Percentiles rank a stretch among this genome's conserved stretches.
These are phyloP conservation scores for Cephalopterus ornatus DNA, from an alignment of 2,113 vertebrate species.

Conservation along the genomic window DNA sequence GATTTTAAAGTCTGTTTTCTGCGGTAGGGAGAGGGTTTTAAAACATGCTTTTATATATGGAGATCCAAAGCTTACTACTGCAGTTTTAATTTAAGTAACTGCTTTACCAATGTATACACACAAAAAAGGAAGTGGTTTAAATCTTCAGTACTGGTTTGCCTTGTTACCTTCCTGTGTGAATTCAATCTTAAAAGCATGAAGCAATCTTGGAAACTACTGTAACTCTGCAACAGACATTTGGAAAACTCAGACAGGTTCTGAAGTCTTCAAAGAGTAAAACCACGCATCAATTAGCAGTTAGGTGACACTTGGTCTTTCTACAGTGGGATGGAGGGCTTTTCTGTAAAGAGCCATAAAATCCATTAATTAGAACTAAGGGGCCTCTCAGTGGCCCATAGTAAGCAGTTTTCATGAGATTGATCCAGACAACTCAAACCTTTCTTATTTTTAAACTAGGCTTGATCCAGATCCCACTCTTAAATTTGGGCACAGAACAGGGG, in stretches of 20 bases:
- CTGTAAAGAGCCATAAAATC: background rate
- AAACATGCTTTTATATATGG: background rate
- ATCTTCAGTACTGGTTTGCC: background rate
- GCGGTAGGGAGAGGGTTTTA: background rate
- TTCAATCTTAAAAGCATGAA: background rate
- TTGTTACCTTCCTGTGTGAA: background rate
- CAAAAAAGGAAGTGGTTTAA: background rate
- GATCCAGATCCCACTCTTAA: background rate
- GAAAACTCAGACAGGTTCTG: background rate
- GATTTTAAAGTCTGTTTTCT: background rate
- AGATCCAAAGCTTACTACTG: background rate
- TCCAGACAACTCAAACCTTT: background rate
- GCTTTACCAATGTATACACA: background rate
- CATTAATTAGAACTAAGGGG: background rate
- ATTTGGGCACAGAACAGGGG: background rate
- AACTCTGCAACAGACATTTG: background rate
- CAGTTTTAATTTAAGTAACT: background rate
- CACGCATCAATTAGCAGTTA: rapidly evolving
- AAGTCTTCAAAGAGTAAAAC: background rate
- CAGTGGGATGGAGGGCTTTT: background rate
- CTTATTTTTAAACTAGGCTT: background rate
- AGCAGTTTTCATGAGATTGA: background rate
- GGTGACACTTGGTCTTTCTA: background rate
- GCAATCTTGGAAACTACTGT: background rate
- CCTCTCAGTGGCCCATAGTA: background rate